Conservation (phyloP, 2,888 invertebrate species). For the Lymantria monacha region DNA sequence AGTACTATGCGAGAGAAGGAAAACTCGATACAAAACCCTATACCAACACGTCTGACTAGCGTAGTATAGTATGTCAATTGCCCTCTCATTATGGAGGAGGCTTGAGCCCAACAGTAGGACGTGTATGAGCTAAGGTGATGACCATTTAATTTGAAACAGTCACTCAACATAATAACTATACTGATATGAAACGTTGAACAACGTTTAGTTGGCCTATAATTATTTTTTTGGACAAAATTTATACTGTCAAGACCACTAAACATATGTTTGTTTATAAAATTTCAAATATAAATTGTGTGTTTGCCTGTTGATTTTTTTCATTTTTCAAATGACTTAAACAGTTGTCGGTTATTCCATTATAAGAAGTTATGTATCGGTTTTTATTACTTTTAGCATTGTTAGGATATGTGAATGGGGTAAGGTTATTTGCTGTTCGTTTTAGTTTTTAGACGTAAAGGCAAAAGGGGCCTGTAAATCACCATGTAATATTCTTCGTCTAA, state of each 20-base stretch:
- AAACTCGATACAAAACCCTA: no score
- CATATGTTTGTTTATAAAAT: conserved; percentile 13
- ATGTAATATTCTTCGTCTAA: not conserved
- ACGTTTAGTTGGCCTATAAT: conserved; percentile 20
- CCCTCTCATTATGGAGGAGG: no score
- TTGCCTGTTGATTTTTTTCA: conserved; percentile 10
- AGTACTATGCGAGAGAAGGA: no score
- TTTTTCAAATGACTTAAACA: conserved; percentile 8
- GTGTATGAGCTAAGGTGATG: no score
- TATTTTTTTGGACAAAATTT: conserved; percentile 19
- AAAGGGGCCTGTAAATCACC: no score
- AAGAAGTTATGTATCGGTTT: conserved; percentile 11
- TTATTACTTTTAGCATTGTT: conserved; percentile 11
- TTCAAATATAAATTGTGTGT: conserved; percentile 26
- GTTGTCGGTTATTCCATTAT: not conserved
- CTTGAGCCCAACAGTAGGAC: no score
- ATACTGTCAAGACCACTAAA: conserved; percentile 14
- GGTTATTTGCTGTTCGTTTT: conserved; percentile 3
- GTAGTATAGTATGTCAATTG: no score
- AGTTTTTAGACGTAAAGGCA: not conserved
- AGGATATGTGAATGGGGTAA: conserved; percentile 17
- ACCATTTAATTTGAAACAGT: conserved; percentile 5
- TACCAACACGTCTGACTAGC: no score
- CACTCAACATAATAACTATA: conserved; percentile 1
- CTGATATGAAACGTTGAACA: conserved; percentile 3